Base-by-base conservation (phyloP, 2,888 invertebrate genomes). In the Idaea aversata region DNA sequence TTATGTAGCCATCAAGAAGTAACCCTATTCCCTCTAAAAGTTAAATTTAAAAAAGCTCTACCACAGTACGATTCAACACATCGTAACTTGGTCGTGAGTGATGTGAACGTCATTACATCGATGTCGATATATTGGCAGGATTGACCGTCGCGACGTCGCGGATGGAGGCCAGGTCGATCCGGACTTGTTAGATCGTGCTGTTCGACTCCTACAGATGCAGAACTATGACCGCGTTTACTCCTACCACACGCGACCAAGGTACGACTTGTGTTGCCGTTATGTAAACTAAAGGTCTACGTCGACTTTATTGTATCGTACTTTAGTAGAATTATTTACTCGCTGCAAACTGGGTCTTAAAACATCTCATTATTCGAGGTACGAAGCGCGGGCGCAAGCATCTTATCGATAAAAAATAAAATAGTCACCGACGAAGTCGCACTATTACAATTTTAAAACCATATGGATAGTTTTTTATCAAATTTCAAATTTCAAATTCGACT, bases 211-310 rank as follows among this genome's bases (percentile, higher is more conserved):
- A 68, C 93, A 93, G 83, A 91, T 94, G 81, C 93, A 93, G 87
- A 91, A 91, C 79, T 89, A 94, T 84, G 93, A 94, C 91, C 92
- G 93, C 88, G 87, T 92, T 86, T 94, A 94, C 91, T 90, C 93
- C 88, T 93, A 92, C 88, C 93, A 93, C 89, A 90, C 91, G 78
- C 91, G 93, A 88, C 94, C 94, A 89, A 94, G 94, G 94, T 94
- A 93, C 91, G 91, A 90, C 88, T 88, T 89, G 88, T 90, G 88
- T 88, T 83, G 76, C 80, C 80, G 47, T 47, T 47, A 13, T 47
- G 13, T 10, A 47, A 47, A 36, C 36, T 36, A 36, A 47, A 25
- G 10, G 47, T 47, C 47, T 47, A 47, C 47, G 47, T 13, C 47
- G 47, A 47, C 47, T 47, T 47, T 3, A 13, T 13, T 47, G 47